Evolutionary conservation across 1,140 invertebrate genomes (phyloP), one percentile per base, ranked within the genome.

Genomic region (Drosophila kohkoa): DNA sequence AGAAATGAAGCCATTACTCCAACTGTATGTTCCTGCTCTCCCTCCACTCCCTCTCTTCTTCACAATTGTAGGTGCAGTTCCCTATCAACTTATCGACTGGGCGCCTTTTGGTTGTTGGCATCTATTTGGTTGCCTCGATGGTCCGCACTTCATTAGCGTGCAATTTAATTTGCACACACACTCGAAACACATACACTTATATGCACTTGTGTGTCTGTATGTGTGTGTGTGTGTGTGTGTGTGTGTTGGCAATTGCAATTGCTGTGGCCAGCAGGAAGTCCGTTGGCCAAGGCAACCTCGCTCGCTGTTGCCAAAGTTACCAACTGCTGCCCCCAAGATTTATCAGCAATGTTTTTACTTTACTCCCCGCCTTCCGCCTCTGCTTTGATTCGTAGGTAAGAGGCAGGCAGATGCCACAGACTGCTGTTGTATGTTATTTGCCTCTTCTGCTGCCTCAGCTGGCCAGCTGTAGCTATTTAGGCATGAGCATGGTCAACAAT

Each of bases 401-500:
- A 11, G 10, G 25, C 20, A 5, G 30, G 57, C 4, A 66, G 79
- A 69, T 82, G 79, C 79, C 79, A 75, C 59, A 69, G 75, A 13
- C 57, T 46, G 54, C 65, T 64, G 66, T 58, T 77, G 65, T 25
- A 25, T 25, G 20, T 25, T 25, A 65, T n/a, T 52, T 54, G 63
- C 63, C n/a, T 60, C 57, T 68, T 54, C 60, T 32, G 49, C 64
- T 59, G 59, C 57, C 13, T 15, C 15, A 30, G 30, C 48, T 64
- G n/a, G 30, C 48, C 32, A 28, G 63, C 57, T 68, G 43, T 63
- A 51, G 85, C 85, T 89, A 89, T 89, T 89, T 89, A 89, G 85
- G 85, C 86, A 81, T 89, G 85, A 83, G 86, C 85, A 89, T 89
- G 85, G 81, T 85, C 85, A 89, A 89, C 85, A 90, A 81, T 89